Evolutionary conservation across 2,888 invertebrate genomes (phyloP).

Genomic region (Ormyrus labotus): DNA sequence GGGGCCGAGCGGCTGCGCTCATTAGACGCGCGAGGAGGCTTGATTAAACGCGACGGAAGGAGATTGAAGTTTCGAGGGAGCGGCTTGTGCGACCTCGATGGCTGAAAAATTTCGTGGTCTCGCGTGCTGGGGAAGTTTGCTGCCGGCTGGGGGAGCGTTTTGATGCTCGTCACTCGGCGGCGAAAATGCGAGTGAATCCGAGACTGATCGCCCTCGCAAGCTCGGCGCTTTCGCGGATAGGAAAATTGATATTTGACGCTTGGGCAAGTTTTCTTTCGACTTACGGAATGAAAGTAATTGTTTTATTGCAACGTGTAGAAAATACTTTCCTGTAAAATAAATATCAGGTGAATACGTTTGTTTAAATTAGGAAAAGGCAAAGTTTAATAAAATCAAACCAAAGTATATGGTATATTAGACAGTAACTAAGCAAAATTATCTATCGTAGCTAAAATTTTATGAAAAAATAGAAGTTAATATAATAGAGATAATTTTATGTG

Average conservation of each 20-base stretch:
- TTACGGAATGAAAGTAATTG: no score
- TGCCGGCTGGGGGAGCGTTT: not conserved
- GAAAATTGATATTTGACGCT: no score
- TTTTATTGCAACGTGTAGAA: no score
- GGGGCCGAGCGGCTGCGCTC: slow-evolving; percentile 18
- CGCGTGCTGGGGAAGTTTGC: not conserved
- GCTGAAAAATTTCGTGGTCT: not conserved
- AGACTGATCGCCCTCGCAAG: not conserved
- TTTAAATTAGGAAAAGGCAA: no score
- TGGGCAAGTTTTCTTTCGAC: no score
- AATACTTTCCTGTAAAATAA: no score
- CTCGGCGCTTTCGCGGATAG: not conserved
- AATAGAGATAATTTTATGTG: no score
- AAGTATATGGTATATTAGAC: no score
- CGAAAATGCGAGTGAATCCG: not conserved
- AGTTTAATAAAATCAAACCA: no score
- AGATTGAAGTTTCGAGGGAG: not conserved
- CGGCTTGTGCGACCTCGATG: not conserved
- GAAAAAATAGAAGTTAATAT: no score
- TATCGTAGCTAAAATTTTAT: not conserved
- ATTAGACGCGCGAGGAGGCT: slow-evolving; percentile 27
- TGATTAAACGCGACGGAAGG: slow-evolving; percentile 32
- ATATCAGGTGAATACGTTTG: no score
- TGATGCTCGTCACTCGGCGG: not conserved
- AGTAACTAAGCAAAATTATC: not conserved